A percentile compares a stretch with the other conserved stretches of the same genome.
Evolutionary conservation across 2,113 vertebrate genomes (phyloP).

Genomic region (Petaurus breviceps): DNA sequence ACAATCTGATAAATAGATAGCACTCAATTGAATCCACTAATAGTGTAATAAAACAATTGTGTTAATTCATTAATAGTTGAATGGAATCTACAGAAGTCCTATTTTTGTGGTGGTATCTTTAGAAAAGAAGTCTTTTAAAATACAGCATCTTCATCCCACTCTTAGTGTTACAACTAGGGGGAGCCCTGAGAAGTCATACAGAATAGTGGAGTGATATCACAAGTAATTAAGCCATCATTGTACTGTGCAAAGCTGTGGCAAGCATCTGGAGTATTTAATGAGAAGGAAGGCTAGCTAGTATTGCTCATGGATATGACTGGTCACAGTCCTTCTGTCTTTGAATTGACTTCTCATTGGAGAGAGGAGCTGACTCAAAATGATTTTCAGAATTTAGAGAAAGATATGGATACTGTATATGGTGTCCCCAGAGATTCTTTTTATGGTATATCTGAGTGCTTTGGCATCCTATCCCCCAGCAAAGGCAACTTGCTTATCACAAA

Average conservation of each 20-base stretch:
- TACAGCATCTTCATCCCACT: neutral
- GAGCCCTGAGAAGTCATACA: neutral
- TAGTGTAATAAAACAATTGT: neutral
- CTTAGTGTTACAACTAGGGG: neutral
- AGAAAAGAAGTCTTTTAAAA: neutral
- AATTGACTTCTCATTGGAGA: neutral
- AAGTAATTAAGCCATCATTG: neutral
- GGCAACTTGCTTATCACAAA: neutral
- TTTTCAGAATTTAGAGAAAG: neutral
- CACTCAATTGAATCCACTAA: neutral
- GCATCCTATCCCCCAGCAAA: neutral
- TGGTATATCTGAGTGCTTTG: neutral
- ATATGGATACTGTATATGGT: neutral
- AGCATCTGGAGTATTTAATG: neutral
- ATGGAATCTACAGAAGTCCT: neutral
- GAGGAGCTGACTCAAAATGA: neutral
- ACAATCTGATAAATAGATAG: neutral
- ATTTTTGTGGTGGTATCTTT: neutral
- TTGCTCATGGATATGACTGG: neutral
- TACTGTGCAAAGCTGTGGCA: neutral
- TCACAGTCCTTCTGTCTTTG: neutral
- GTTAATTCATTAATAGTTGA: neutral
- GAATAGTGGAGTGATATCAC: neutral
- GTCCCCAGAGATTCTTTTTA: neutral
- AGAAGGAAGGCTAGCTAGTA: neutral